These are phyloP conservation scores for Adrianichthys oophorus DNA, from an alignment of 2,797 vertebrate species.

Conservation along the genomic window DNA sequence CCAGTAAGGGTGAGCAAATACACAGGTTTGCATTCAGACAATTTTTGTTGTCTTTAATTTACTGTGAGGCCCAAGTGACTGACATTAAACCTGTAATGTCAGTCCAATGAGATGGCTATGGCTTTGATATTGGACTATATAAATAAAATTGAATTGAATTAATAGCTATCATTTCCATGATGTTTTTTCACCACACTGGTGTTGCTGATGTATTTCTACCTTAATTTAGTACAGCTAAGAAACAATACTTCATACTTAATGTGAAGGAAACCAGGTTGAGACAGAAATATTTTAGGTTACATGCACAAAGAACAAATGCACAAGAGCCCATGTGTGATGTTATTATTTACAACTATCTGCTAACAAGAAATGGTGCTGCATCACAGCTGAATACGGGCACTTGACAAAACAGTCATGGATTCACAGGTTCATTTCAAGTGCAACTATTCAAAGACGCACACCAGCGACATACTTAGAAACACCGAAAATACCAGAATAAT, in stretches of 20 bases:
- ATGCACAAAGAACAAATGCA: constrained; percentile 4
- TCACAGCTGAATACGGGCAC: constrained; percentile 35
- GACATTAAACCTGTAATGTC: constrained; percentile 35
- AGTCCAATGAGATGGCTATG: too few species aligned
- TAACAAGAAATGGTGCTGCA: constrained; percentile 7
- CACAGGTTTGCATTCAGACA: constrained; percentile 19
- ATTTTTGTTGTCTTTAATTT: constrained; percentile 24
- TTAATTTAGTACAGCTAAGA: constrained; percentile 28
- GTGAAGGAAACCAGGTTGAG: constrained; percentile 14
- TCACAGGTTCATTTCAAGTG: too few species aligned
- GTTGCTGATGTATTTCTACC: constrained; percentile 17
- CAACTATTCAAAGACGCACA: too few species aligned
- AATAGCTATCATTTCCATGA: constrained; percentile 24
- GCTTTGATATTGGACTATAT: too few species aligned
- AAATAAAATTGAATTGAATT: too few species aligned
- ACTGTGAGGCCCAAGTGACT: constrained; percentile 34
- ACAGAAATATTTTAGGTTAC: constrained; percentile 18
- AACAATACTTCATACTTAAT: constrained; percentile 15
- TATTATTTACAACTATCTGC: background rate
- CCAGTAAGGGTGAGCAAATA: constrained; percentile 3
- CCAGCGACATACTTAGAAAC: too few species aligned
- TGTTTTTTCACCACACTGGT: constrained; percentile 21
- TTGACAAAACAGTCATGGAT: constrained; percentile 8
- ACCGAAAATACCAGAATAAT: background rate
- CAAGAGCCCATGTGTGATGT: constrained; percentile 1